Evolutionary conservation across 2,888 invertebrate genomes (phyloP), one percentile per base, ranked within the genome.

Genomic region (Eupithecia inturbata): DNA sequence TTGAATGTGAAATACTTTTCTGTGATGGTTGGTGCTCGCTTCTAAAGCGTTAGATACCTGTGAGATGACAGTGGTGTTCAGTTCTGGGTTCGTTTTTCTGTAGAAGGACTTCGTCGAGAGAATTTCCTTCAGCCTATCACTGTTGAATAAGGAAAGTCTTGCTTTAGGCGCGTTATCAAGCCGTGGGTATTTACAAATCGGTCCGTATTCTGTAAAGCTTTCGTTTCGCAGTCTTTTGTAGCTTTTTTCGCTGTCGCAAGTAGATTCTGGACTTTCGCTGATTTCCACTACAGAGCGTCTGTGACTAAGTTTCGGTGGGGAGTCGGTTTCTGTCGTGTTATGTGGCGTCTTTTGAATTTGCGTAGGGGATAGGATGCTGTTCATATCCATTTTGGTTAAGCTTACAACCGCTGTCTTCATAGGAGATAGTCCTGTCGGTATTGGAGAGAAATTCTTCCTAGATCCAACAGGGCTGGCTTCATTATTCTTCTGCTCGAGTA

Each of bases 101-200:
- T 96, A 96, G 83, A 96, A 96, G 0, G 93, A 94, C 82, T 95
- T 95, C 0, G 95, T 85, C 0, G 95, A 92, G 0, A 96, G 85
- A 26, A 95, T 93, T 81, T 95, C 93, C 81, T 94, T 94, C 1
- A 93, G 82, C 71, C 89, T 84, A 53, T 94, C 92, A 68, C 89
- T 91, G 78, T 91, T 93, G 78, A 95, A 95, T 1, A 95, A 83
- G 1, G 94, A 94, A 4, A 92, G 78, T 0, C 95, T 87, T 0
- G 94, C 95, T 84, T 94, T 94, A 0, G 95, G 95, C 1, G 86
- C 81, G 57, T 82, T 88, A 22, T 93, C 93, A 7, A 94, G 67
- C 76, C 92, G 86, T 0, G 92, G 91, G 64, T 90, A 86, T 75
- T 95, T 94, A 0, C 89, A 82, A 67, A 74, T 85, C 0, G 93